Conservation (phyloP, 2,888 invertebrate species). For the Hypselothyrea guttata region DNA sequence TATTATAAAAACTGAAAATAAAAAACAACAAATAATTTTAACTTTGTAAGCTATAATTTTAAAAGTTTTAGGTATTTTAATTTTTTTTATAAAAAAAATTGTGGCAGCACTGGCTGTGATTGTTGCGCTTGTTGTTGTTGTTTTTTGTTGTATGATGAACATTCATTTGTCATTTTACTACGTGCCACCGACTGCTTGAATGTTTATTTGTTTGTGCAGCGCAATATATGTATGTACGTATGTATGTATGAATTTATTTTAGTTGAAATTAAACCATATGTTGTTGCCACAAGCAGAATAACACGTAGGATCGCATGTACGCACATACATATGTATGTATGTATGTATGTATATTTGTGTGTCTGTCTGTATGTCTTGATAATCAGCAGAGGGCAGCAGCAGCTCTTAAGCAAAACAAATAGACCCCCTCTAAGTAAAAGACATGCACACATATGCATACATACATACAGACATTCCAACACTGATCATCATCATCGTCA, state of each 20-base stretch:
- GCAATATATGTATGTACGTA: no score
- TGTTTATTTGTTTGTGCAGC: constrained; percentile 68
- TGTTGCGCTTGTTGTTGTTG: no score
- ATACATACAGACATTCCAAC: constrained; percentile 27
- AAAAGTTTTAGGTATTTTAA: no score
- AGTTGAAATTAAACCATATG: constrained; percentile 68
- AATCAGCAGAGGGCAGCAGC: constrained; percentile 59
- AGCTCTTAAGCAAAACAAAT: constrained; percentile 70
- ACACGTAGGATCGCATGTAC: constrained; percentile 67
- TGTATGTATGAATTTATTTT: constrained; percentile 64
- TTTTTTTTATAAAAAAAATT: no score
- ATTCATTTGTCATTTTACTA: constrained; percentile 77
- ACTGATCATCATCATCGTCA: constrained; percentile 38
- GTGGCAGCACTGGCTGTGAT: constrained; percentile 14
- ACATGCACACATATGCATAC: constrained; percentile 56
- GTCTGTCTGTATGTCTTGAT: constrained; percentile 36
- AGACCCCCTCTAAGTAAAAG: constrained; percentile 79
- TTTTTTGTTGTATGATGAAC: constrained; percentile 59
- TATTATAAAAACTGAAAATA: no score
- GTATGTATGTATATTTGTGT: constrained; percentile 2
- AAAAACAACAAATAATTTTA: no score
- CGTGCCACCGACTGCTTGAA: constrained; percentile 73
- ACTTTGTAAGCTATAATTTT: no score
- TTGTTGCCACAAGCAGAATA: constrained; percentile 68
- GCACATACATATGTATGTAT: neutral